Evolutionary conservation across 23 tunicate species (phyloP), one percentile per base, ranked within the genome.

Genomic region (Halocynthia roretzi): DNA sequence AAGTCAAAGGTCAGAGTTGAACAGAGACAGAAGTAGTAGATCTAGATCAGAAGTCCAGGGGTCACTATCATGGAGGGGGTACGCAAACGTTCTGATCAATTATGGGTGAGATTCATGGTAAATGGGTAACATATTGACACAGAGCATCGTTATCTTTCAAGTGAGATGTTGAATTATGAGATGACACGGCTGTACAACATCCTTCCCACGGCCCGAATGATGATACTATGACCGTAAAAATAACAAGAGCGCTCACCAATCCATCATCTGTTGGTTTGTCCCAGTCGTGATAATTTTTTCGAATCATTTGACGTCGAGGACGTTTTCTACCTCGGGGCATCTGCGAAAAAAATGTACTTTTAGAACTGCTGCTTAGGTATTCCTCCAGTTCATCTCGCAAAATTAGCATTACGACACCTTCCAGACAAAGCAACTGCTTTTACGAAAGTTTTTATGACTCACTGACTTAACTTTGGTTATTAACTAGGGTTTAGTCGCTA

Each of bases 261-360:
- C 96, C 88, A 76, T 89, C 96, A 80, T 89, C 88, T 8, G 69
- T 83, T 8, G 96, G 96, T 76, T 89, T 87, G 70, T 89, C 96
- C 96, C 96, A 89, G 52, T 89, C 96, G 61, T 83, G 85, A 57
- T 89, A 89, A 55, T 83, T 89, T 51, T 87, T 61, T 14, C 68
- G 85, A 48, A 50, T 72, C 80, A 80, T 68, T 55, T 76, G 71
- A 64, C 88, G 77, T 31, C 85, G 68, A 19, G n/a, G 63, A 10
- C 82, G 63, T 55, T 79, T 83, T 31, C 87, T 64, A 57, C 96
- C 85, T 31, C 88, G 48, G 0, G 21, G 71, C 19, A 44, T n/a
- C 71, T 67, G 18, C 15, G 23, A n/a, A 12, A 14, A 67, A 67
- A 12, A 67, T 4, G 5, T 67, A 67, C 44, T 31, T 31, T 31